Conservation (phyloP, 2,797 vertebrate genomes). For the Poecilia velifera region DNA sequence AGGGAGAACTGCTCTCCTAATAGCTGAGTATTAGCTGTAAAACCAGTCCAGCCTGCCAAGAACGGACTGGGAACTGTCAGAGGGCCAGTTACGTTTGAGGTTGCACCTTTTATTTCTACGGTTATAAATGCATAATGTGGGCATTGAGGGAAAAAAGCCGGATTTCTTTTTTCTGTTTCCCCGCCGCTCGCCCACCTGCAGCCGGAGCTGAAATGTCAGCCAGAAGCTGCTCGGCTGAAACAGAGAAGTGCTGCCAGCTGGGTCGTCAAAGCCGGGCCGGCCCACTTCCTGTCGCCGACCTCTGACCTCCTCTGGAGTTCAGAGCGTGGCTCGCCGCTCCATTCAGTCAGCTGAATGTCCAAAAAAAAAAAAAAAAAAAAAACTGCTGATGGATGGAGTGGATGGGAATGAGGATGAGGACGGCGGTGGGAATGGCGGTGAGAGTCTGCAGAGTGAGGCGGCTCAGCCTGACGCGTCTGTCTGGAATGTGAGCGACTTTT, state of each 20-base stretch:
- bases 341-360: constrained; percentile 43
- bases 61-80: not conserved
- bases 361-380: not conserved
- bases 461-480: constrained; percentile 42
- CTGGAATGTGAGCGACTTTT: constrained; percentile 42
- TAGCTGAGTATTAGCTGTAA: not conserved
- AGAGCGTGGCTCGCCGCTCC: constrained; percentile 30
- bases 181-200: constrained; percentile 53
- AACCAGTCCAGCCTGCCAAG: not conserved
- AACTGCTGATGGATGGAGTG: constrained; percentile 31
- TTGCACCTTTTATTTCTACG: not conserved
- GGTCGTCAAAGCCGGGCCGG: constrained; percentile 74
- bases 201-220: constrained; percentile 58
- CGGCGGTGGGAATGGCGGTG: not conserved
- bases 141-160: constrained; percentile 4
- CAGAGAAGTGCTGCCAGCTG: constrained; percentile 62
- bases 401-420: constrained; percentile 16
- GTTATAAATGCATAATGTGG: not conserved
- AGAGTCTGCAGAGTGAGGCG: constrained; percentile 43
- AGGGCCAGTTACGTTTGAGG: not conserved
- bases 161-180: constrained; percentile 24
- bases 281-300: constrained; percentile 76
- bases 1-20: not conserved
- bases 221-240: constrained; percentile 57
- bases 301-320: constrained; percentile 64